Evolutionary conservation across 64 coral and sea anemone genomes (phyloP).

Genomic region (Actinia tenebrosa): DNA sequence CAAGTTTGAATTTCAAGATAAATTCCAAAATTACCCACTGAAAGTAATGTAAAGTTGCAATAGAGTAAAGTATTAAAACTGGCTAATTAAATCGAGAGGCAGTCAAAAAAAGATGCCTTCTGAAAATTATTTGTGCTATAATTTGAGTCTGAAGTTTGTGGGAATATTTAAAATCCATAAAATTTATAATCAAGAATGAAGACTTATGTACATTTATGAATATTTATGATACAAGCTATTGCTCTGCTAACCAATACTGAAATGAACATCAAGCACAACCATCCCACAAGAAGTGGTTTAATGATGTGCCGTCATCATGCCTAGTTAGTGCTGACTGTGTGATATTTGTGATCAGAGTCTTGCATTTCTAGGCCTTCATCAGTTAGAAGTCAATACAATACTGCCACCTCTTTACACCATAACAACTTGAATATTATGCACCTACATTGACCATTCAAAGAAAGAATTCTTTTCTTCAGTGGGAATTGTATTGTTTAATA

Average conservation of each 20-base stretch:
- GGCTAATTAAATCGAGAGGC: no score
- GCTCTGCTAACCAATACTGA: background rate
- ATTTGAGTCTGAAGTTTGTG: no score
- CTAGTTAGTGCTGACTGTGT: background rate
- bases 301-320: slow-evolving; percentile 24
- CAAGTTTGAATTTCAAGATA: no score
- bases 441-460: no score
- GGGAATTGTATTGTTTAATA: no score
- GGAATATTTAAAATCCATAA: no score
- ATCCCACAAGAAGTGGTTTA: slow-evolving; percentile 13
- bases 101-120: no score
- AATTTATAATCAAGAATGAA: background rate
- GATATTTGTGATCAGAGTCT: background rate
- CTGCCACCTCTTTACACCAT: background rate
- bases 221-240: background rate
- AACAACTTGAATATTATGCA: background rate
- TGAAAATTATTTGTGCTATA: no score
- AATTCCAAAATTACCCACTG: no score
- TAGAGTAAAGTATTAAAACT: no score
- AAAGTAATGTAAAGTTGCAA: no score
- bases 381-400: background rate
- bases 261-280: slow-evolving; percentile 20
- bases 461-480: no score
- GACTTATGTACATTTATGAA: background rate
- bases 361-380: background rate